Percentiles rank a stretch among this genome's conserved stretches.
These are phyloP conservation scores for Saccostrea cuccullata DNA, from an alignment of 1,140 invertebrate species.

Conservation along the genomic window DNA sequence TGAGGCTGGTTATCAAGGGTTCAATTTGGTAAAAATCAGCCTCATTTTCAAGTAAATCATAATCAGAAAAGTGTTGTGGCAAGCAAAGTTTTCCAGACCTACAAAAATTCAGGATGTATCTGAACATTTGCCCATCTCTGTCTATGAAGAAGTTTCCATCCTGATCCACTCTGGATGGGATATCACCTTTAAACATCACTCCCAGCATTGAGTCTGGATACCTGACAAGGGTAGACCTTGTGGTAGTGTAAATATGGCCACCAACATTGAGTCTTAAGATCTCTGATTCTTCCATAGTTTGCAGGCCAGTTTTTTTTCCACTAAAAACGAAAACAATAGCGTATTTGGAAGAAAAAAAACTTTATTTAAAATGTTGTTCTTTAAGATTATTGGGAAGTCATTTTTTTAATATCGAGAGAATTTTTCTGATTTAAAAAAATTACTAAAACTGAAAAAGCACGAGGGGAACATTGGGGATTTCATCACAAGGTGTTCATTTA, in stretches of 20 bases:
- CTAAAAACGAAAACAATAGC: no score
- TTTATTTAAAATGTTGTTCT: no score
- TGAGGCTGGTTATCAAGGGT: constrained; percentile 83
- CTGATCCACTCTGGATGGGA: constrained; percentile 66
- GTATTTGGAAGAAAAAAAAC: no score
- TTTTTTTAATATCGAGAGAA: no score
- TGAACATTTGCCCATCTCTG: constrained; percentile 72
- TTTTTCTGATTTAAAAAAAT: no score
- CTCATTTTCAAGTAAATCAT: constrained; percentile 93
- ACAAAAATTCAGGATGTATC: constrained; percentile 75
- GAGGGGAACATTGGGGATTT: no score
- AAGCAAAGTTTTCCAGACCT: constrained; percentile 85
- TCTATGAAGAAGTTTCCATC: constrained; percentile 75
- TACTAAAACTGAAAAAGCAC: no score
- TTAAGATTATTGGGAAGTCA: no score
- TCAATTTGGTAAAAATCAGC: constrained; percentile 94
- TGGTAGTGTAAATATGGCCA: constrained; percentile 72
- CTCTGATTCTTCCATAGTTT: constrained; percentile 52
- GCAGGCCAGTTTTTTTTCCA: neutral
- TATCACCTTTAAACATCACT: constrained; percentile 73
- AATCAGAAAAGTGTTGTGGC: constrained; percentile 90
- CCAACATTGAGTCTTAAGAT: constrained; percentile 75
- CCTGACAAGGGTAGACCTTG: constrained; percentile 68
- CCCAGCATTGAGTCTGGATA: constrained; percentile 76
- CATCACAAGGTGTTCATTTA: no score